phyloP scores from a whole-genome alignment of 2,888 invertebrate genomes.

The Gibbula magus region DNA sequence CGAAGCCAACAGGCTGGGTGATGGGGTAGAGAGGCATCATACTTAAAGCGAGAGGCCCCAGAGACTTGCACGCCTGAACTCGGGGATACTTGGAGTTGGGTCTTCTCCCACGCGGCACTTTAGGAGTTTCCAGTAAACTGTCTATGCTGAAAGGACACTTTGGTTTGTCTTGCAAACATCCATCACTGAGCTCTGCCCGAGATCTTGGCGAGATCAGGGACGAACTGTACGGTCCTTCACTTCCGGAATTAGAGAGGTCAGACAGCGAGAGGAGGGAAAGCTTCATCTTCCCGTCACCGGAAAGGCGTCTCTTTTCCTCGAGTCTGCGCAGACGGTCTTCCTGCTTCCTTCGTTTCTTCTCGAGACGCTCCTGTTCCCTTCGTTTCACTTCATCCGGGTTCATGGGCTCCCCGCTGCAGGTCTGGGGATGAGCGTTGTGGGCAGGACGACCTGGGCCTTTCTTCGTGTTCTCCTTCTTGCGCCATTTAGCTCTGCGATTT shows the following conservation, averaged over 20 bases:
- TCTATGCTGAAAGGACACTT: conserved; percentile 76
- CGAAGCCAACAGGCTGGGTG: conserved; percentile 77
- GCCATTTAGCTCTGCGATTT: conserved; percentile 98
- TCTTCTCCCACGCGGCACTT: conserved; percentile 76
- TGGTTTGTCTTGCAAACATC: conserved; percentile 19
- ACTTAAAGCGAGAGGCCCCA: conserved; percentile 71
- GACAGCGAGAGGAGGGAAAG: background rate
- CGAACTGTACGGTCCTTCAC: conserved; percentile 22
- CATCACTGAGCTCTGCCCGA: conserved; percentile 34
- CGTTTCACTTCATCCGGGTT: conserved; percentile 82
- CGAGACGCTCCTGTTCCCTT: conserved; percentile 73
- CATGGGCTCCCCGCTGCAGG: conserved; percentile 97
- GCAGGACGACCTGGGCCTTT: conserved; percentile 98
- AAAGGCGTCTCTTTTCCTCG: conserved; percentile 48
- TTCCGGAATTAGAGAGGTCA: background rate
- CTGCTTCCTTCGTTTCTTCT: conserved; percentile 88
- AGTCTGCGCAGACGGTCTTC: conserved; percentile 84
- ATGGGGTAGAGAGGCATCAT: conserved; percentile 76
- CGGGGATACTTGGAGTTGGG: conserved; percentile 77
- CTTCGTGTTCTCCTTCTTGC: conserved; percentile 99
- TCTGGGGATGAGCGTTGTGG: conserved; percentile 98
- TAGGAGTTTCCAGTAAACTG: conserved; percentile 75
- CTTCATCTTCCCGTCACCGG: conserved; percentile 12
- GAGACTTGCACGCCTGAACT: conserved; percentile 76
- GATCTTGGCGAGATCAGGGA: conserved; percentile 31